A percentile compares a stretch with the other conserved stretches of the same genome.
These are phyloP conservation scores for Sarcophaga carnaria DNA, from an alignment of 2,888 invertebrate species.

Conservation along the genomic window DNA sequence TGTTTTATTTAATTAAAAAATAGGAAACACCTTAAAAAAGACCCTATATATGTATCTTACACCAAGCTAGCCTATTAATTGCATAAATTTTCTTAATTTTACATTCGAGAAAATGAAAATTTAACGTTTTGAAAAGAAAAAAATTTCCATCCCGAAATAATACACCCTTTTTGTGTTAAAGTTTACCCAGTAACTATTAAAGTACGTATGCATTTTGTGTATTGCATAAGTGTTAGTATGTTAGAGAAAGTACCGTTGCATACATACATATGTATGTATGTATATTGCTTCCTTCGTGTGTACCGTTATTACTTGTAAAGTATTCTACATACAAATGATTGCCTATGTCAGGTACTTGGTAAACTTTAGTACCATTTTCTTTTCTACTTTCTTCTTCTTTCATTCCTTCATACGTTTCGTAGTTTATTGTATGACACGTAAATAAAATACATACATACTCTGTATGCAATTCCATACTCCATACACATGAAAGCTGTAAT, in stretches of 20 bases:
- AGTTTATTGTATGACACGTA: constrained; percentile 47
- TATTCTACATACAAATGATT: constrained; percentile 51
- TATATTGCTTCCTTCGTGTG: background rate
- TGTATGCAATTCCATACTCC: background rate
- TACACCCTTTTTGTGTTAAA: no score
- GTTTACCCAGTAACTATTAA: no score
- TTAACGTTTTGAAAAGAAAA: no score
- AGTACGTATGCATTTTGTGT: background rate
- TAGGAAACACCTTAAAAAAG: no score
- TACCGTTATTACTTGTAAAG: background rate
- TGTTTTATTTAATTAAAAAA: no score
- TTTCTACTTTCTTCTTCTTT: background rate
- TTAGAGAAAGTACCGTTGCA: background rate
- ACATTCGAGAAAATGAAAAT: no score
- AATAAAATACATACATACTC: constrained; percentile 40
- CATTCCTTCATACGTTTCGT: background rate
- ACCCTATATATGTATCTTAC: no score
- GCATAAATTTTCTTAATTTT: no score
- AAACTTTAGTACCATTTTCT: constrained; percentile 41
- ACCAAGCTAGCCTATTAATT: no score
- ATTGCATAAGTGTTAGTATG: background rate
- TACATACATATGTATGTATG: background rate
- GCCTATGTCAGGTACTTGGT: constrained; percentile 62
- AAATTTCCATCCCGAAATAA: no score
- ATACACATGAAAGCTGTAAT: background rate